These are phyloP conservation scores for Plotosus lineatus DNA, from an alignment of 2,113 vertebrate genomes.

Conservation along the genomic window DNA sequence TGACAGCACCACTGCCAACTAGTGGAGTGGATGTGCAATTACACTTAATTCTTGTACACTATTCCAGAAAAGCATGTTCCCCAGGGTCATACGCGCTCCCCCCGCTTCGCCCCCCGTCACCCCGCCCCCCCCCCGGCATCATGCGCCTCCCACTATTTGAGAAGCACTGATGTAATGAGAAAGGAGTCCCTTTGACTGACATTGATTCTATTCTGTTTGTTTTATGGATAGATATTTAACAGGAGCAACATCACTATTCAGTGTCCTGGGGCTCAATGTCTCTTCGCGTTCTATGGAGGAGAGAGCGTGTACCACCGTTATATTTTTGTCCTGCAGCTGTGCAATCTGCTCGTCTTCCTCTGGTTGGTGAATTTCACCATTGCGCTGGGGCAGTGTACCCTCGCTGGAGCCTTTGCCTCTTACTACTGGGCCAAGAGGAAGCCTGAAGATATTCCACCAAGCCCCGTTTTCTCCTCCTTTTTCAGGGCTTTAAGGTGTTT, in stretches of 20 bases:
- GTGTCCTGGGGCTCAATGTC: conserved; percentile 82
- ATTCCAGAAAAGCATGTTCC: too few species aligned
- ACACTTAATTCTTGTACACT: too few species aligned
- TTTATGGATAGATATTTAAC: conserved; percentile 78
- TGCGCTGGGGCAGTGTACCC: conserved; percentile 86
- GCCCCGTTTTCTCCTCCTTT: conserved; percentile 82
- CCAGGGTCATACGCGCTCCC: too few species aligned
- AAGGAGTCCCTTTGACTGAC: not conserved
- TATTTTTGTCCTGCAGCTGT: conserved; percentile 82
- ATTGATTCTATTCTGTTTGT: not conserved
- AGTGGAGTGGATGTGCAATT: too few species aligned
- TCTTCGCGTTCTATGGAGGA: conserved; percentile 87
- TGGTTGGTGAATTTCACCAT: conserved; percentile 90
- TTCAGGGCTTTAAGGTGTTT: conserved; percentile 80
- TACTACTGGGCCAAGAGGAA: conserved; percentile 91
- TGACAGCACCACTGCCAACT: too few species aligned
- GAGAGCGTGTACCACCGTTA: conserved; percentile 81
- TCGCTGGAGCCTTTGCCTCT: conserved; percentile 87
- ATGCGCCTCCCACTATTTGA: too few species aligned
- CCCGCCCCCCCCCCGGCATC: too few species aligned
- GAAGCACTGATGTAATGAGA: not conserved
- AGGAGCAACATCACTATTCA: conserved; percentile 72
- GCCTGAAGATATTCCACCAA: conserved; percentile 82
- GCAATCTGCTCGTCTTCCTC: conserved; percentile 85
- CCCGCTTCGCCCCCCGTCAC: too few species aligned